These are phyloP conservation scores for Proisotoma minuta DNA, from an alignment of 2,888 invertebrate species.

Conservation along the genomic window DNA sequence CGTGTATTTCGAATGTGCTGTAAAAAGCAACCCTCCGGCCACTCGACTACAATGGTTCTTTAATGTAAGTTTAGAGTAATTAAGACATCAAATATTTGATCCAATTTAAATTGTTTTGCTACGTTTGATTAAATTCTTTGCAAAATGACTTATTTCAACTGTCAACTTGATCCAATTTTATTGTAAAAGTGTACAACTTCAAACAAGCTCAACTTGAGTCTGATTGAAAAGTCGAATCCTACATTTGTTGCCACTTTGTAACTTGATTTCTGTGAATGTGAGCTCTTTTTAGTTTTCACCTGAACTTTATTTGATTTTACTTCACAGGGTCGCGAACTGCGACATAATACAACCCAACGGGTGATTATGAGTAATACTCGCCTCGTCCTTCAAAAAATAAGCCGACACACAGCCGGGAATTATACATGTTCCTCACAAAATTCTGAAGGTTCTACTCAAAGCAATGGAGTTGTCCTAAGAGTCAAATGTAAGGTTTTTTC, in stretches of 20 bases:
- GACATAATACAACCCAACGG: constrained; percentile 63
- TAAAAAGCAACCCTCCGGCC: constrained; percentile 76
- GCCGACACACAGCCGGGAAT: constrained; percentile 75
- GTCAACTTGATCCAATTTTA: no score
- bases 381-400: constrained; percentile 77
- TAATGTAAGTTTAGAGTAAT: constrained; percentile 63
- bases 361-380: constrained; percentile 40
- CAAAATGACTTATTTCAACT: no score
- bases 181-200: no score
- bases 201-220: no score
- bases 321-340: constrained; percentile 70
- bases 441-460: constrained; percentile 71
- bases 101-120: neutral
- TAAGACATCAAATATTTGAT: neutral
- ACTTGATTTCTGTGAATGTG: no score
- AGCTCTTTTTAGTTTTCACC: no score
- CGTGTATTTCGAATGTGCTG: constrained; percentile 81
- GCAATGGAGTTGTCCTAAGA: constrained; percentile 55
- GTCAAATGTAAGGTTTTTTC: constrained; percentile 58
- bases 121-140: no score
- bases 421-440: constrained; percentile 83
- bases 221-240: no score
- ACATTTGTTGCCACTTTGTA: no score
- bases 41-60: constrained; percentile 83
- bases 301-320: constrained; percentile 24